Percentiles rank a stretch among this genome's conserved stretches.
These are phyloP conservation scores for Dufourea novaeangliae DNA, from an alignment of 1,140 invertebrate genomes.

Conservation along the genomic window DNA sequence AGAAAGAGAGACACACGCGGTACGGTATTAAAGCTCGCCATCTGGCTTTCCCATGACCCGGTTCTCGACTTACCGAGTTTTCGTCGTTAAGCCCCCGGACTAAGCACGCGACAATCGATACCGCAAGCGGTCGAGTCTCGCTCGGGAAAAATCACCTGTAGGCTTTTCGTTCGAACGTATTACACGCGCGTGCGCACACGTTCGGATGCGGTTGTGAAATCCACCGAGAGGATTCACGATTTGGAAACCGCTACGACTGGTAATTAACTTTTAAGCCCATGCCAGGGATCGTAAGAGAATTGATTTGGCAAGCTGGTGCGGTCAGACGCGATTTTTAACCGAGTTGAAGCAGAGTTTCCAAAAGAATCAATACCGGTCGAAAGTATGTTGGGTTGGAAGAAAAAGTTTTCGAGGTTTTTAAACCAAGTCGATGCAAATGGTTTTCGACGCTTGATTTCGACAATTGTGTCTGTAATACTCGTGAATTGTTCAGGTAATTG, in stretches of 20 bases:
- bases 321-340: too few relatives aligned
- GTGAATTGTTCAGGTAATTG: too few relatives aligned
- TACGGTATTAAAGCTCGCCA: slow-evolving; percentile 47
- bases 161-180: not conserved
- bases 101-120: slow-evolving; percentile 51
- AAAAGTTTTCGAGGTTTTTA: too few relatives aligned
- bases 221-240: too few relatives aligned
- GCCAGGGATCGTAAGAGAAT: too few relatives aligned
- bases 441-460: too few relatives aligned
- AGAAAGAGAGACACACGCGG: slow-evolving; percentile 6
- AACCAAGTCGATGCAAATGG: too few relatives aligned
- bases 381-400: too few relatives aligned
- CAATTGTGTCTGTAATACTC: too few relatives aligned
- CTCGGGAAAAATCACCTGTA: slow-evolving; percentile 21
- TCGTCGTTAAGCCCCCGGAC: slow-evolving; percentile 46
- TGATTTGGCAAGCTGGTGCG: too few relatives aligned
- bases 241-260: not conserved
- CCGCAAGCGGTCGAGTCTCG: not conserved
- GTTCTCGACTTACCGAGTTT: slow-evolving; percentile 59
- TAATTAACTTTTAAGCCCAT: slow-evolving; percentile 29
- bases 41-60: slow-evolving; percentile 57
- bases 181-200: not conserved
- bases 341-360: too few relatives aligned
- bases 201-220: not conserved
- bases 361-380: too few relatives aligned